phyloP scores from a whole-genome alignment of 2,797 vertebrate genomes.

The Sparus aurata region DNA sequence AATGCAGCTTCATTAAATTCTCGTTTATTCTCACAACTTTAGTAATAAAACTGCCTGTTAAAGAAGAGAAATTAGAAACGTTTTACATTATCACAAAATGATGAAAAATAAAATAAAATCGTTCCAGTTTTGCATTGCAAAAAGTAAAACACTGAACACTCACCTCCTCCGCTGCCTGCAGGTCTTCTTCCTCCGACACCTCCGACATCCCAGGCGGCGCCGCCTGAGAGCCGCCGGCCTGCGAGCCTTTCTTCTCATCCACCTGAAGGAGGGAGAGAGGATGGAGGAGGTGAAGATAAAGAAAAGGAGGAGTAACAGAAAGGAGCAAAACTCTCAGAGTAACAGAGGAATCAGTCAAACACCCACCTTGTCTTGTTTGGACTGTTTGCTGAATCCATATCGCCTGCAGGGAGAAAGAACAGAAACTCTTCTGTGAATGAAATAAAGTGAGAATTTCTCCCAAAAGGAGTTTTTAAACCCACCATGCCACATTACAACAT shows the following conservation, averaged over 20 bases:
- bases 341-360: neutral
- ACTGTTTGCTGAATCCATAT: conserved; percentile 92
- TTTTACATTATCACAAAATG: no score
- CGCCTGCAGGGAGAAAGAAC: conserved; percentile 81
- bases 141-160: neutral
- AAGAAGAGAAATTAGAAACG: no score
- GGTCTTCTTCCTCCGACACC: conserved; percentile 89
- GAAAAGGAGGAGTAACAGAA: neutral
- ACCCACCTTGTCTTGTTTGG: conserved; percentile 90
- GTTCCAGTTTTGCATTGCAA: neutral
- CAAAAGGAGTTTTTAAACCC: neutral
- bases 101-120: no score
- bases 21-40: no score
- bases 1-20: no score
- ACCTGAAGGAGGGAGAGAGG: conserved; percentile 71
- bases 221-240: conserved; percentile 79
- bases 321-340: neutral
- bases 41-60: no score
- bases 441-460: neutral
- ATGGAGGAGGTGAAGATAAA: neutral
- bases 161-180: conserved; percentile 94
- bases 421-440: neutral
- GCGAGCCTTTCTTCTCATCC: conserved; percentile 85
- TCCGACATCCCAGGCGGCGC: conserved; percentile 82
- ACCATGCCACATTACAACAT: conserved; percentile 40